Evolutionary conservation across 2,113 vertebrate genomes (phyloP).

Genomic region (Puffinus mauretanicus): DNA sequence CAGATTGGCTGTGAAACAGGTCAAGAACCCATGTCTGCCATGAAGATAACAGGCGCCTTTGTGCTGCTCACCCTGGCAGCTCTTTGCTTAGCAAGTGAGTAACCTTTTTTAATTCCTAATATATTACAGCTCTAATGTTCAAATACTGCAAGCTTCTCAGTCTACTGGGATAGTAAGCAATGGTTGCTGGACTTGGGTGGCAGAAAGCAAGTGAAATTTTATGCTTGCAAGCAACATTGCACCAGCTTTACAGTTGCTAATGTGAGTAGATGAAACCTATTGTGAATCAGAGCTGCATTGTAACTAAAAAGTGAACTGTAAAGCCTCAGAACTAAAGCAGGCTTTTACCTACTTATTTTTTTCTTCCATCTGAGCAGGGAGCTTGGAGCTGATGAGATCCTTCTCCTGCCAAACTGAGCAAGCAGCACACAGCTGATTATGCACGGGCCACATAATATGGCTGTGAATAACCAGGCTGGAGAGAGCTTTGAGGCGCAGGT

Average conservation of each 20-base stretch:
- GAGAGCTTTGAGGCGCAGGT: background rate
- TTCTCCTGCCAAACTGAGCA: background rate
- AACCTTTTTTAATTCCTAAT: background rate
- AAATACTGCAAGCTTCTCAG: background rate
- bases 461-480: background rate
- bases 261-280: background rate
- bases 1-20: background rate
- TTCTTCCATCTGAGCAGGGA: background rate
- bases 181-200: background rate
- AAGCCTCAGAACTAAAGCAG: background rate
- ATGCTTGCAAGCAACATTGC: background rate
- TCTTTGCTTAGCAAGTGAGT: constrained; percentile 49
- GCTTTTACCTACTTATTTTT: background rate
- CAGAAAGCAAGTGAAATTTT: background rate
- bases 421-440: background rate
- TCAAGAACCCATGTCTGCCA: background rate
- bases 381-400: background rate
- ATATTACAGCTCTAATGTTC: background rate
- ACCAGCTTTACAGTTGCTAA: background rate
- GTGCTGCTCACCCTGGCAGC: constrained; percentile 3
- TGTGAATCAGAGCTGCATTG: background rate
- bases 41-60: background rate
- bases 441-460: background rate
- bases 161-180: background rate
- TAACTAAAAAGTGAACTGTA: background rate